Conservation (phyloP, 1,140 invertebrate genomes). For the Drosophila sulfurigaster region DNA sequence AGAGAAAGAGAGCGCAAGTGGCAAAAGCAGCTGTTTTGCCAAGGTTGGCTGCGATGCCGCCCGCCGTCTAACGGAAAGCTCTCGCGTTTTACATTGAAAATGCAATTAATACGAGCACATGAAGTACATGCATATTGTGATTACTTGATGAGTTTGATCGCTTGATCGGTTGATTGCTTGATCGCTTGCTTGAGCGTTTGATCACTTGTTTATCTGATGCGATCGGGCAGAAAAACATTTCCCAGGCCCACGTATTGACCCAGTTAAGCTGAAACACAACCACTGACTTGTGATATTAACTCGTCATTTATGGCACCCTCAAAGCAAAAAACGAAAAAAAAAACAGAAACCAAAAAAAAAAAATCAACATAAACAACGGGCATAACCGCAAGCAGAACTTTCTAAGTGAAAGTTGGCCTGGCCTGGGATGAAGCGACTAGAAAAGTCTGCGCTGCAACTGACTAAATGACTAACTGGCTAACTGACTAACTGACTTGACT, state of each 20-base stretch:
- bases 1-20: constrained; percentile 9
- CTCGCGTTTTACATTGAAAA: constrained; percentile 65
- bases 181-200: constrained; percentile 11
- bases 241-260: constrained; percentile 70
- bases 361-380: constrained; percentile 51
- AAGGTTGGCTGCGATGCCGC: constrained; percentile 61
- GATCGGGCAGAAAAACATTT: constrained; percentile 31
- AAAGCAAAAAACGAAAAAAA: constrained; percentile 52
- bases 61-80: constrained; percentile 71
- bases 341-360: constrained; percentile 27
- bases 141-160: constrained; percentile 13
- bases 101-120: constrained; percentile 58
- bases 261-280: constrained; percentile 58
- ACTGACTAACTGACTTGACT: constrained; percentile 20
- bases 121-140: constrained; percentile 36
- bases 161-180: constrained; percentile 18
- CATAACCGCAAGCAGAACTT: constrained; percentile 79
- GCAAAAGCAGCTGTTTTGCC: constrained; percentile 50
- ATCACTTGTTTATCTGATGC: constrained; percentile 14
- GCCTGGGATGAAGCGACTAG: constrained; percentile 68
- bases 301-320: constrained; percentile 65
- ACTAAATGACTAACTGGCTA: constrained; percentile 54
- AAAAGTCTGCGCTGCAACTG: constrained; percentile 64
- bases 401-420: constrained; percentile 77
- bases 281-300: constrained; percentile 35